phyloP scores from a whole-genome alignment of 2,888 invertebrate species.

The Cephus spinipes region DNA sequence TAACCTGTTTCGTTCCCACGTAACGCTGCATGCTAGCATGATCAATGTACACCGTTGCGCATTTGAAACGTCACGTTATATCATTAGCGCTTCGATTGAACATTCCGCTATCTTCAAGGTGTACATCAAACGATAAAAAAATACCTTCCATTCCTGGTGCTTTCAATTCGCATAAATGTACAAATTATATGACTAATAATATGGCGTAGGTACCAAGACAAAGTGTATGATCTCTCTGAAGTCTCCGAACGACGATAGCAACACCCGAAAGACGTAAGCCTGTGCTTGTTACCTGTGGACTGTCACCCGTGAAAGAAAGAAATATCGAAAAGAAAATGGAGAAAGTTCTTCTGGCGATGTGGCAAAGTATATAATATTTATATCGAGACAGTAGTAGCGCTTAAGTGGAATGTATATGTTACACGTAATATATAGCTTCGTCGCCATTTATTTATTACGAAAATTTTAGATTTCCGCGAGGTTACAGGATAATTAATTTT shows the following conservation, averaged over 20 bases:
- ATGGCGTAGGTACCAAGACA: background rate
- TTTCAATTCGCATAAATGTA: background rate
- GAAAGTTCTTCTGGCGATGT: background rate
- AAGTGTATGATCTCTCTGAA: background rate
- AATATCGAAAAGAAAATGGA: background rate
- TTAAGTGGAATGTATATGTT: too few relatives aligned
- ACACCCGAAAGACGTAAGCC: background rate
- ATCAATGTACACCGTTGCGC: background rate
- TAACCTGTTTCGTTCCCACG: too few relatives aligned
- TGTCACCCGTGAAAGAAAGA: too few relatives aligned
- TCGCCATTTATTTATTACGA: background rate
- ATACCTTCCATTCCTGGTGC: background rate
- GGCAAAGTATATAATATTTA: background rate
- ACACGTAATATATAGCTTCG: background rate
- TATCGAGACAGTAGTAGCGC: background rate
- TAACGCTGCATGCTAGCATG: background rate
- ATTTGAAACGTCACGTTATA: background rate
- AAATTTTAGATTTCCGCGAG: background rate
- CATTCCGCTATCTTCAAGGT: background rate
- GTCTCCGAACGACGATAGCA: background rate
- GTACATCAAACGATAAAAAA: background rate
- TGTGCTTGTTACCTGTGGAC: background rate
- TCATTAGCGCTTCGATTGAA: background rate
- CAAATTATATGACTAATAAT: background rate
- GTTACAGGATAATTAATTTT: background rate